These are phyloP conservation scores for Standfussiana lucernea DNA, from an alignment of 2,888 invertebrate species.

Conservation along the genomic window DNA sequence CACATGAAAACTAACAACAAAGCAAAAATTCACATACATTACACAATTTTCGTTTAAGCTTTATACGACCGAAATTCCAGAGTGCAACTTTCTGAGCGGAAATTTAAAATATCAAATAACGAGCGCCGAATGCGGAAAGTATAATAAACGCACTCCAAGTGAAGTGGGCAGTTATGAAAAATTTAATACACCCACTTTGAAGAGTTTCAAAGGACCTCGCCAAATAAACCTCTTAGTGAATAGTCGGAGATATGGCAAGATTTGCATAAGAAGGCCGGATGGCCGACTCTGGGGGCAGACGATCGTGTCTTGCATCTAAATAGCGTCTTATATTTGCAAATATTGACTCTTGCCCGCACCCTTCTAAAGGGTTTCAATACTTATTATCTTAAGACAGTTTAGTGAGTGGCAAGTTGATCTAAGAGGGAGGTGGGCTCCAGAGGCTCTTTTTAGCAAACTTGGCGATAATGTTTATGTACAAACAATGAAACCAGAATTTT, in stretches of 20 bases:
- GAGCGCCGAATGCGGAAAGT: slow-evolving; percentile 65
- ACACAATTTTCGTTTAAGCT: slow-evolving; percentile 45
- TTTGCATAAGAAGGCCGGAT: slow-evolving; percentile 87
- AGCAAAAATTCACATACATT: slow-evolving; percentile 38
- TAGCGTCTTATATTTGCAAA: slow-evolving; percentile 90
- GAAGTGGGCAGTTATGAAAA: slow-evolving; percentile 86
- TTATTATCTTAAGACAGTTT: slow-evolving; percentile 87
- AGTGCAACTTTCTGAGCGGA: slow-evolving; percentile 48
- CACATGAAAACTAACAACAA: slow-evolving; percentile 36
- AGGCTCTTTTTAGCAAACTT: slow-evolving; percentile 63
- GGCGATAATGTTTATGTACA: slow-evolving; percentile 48
- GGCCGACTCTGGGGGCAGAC: slow-evolving; percentile 80
- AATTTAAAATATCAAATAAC: slow-evolving; percentile 68
- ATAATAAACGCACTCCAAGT: slow-evolving; percentile 77
- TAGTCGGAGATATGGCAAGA: slow-evolving; percentile 84
- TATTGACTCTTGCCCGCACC: slow-evolving; percentile 88
- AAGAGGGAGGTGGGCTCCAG: slow-evolving; percentile 72
- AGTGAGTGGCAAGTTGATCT: slow-evolving; percentile 82
- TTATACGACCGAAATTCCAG: slow-evolving; percentile 41
- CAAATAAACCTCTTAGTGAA: slow-evolving; percentile 88
- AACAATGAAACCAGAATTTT: slow-evolving; percentile 52
- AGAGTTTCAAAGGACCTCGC: slow-evolving; percentile 81
- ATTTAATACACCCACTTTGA: slow-evolving; percentile 85
- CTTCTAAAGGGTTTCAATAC: slow-evolving; percentile 85
- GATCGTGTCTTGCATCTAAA: slow-evolving; percentile 90